A percentile compares a stretch with the other conserved stretches of the same genome.
These are phyloP conservation scores for Drosophila lowei DNA, from an alignment of 1,140 invertebrate genomes.

Conservation along the genomic window DNA sequence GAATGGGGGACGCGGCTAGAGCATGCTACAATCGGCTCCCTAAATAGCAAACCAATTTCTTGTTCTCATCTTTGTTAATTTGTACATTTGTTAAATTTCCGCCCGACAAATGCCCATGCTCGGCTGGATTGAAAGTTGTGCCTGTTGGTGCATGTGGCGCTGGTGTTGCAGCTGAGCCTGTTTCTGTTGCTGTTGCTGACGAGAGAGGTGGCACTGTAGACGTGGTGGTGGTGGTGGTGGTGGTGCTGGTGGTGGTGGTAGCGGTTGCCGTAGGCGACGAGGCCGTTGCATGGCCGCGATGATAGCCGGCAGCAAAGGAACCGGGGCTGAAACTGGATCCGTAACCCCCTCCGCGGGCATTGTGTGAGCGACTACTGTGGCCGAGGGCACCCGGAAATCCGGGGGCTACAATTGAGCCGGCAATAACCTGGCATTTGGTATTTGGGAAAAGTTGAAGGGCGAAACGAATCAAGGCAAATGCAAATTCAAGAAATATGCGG, in stretches of 20 bases:
- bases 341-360: conserved; percentile 62
- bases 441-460: conserved; percentile 15
- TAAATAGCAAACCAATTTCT: conserved; percentile 76
- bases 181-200: conserved; percentile 28
- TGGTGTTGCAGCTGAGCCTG: conserved; percentile 27
- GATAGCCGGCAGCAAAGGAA: conserved; percentile 44
- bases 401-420: conserved; percentile 80
- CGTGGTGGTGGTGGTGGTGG: conserved; percentile 35
- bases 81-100: conserved; percentile 77
- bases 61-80: conserved; percentile 40
- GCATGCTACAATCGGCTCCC: conserved; percentile 49
- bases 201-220: conserved; percentile 26
- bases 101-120: conserved; percentile 57
- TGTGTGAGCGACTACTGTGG: conserved; percentile 76
- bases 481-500: conserved; percentile 14
- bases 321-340: conserved; percentile 42
- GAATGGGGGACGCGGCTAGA: conserved; percentile 26
- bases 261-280: conserved; percentile 41
- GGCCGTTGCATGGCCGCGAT: conserved; percentile 50
- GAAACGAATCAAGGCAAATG: conserved; percentile 29
- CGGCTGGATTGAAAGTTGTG: conserved; percentile 40
- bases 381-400: conserved; percentile 77
- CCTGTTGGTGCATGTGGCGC: conserved; percentile 29
- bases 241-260: conserved; percentile 41
- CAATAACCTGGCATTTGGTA: conserved; percentile 68